Evolutionary conservation across 2,113 vertebrate species (phyloP).

Genomic region (Noctilio leporinus): DNA sequence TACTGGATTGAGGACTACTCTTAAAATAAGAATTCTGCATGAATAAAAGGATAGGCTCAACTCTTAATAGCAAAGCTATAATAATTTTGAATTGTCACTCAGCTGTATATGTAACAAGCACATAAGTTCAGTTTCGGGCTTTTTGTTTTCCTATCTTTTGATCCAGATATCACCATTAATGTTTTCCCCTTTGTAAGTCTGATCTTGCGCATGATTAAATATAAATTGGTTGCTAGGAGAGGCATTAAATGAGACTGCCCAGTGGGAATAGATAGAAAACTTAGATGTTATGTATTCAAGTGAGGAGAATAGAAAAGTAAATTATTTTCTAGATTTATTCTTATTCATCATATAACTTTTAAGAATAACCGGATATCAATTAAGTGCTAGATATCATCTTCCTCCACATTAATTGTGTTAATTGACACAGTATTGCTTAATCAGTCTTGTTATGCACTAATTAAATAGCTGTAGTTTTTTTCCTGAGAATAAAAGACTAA

Average conservation of each 20-base stretch:
- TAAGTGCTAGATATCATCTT: slow-evolving; percentile 56
- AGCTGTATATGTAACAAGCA: not conserved
- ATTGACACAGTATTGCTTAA: slow-evolving; percentile 58
- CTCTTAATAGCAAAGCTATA: not conserved
- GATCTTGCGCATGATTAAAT: slow-evolving; percentile 66
- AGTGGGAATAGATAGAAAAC: slow-evolving; percentile 53
- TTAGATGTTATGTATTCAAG: slow-evolving; percentile 68
- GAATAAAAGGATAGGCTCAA: not conserved
- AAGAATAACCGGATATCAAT: slow-evolving; percentile 64
- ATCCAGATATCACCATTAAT: slow-evolving; percentile 60
- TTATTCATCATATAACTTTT: slow-evolving; percentile 37
- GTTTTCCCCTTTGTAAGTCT: slow-evolving; percentile 50
- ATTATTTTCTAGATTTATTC: slow-evolving; percentile 55
- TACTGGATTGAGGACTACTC: not conserved
- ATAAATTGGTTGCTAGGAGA: slow-evolving; percentile 74
- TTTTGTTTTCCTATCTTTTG: slow-evolving; percentile 48
- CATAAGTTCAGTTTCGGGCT: slow-evolving; percentile 52
- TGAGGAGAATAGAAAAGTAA: slow-evolving; percentile 66
- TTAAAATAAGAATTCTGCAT: not conserved
- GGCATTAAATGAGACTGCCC: slow-evolving; percentile 58
- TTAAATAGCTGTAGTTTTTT: slow-evolving; percentile 28
- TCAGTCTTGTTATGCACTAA: slow-evolving; percentile 50
- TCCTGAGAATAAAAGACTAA: slow-evolving; percentile 23
- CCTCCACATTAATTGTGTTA: slow-evolving; percentile 59
- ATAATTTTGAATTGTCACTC: slow-evolving; percentile 4